Conservation (phyloP, 1,140 invertebrate genomes). For the Heterodera schachtii region DNA sequence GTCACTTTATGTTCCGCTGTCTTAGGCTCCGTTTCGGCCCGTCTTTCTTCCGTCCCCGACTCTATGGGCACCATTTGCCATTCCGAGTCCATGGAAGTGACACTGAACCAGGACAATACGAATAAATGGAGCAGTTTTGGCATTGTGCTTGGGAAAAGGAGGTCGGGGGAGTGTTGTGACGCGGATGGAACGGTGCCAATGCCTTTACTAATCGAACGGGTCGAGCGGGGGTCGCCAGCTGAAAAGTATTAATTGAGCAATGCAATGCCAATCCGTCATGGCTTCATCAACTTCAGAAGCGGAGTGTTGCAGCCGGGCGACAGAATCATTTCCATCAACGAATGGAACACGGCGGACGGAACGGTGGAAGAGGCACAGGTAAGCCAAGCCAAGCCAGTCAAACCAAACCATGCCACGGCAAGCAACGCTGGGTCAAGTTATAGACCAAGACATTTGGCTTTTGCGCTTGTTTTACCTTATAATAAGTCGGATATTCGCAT, state of each 20-base stretch:
- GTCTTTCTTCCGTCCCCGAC: not conserved
- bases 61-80: constrained; percentile 69
- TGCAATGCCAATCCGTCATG: constrained; percentile 11
- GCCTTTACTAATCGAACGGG: constrained; percentile 71
- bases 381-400: not conserved
- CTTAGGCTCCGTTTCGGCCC: constrained; percentile 52
- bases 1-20: constrained; percentile 12
- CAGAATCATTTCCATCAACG: constrained; percentile 80
- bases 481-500: no score
- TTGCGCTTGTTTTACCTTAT: no score
- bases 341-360: constrained; percentile 68
- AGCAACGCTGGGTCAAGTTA: no score
- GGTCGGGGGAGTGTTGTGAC: constrained; percentile 32
- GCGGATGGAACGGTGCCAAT: constrained; percentile 25
- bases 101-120: constrained; percentile 69
- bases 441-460: no score
- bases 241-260: constrained; percentile 71
- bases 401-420: no score
- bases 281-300: constrained; percentile 66
- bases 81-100: constrained; percentile 74
- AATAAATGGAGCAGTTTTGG: constrained; percentile 66
- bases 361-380: constrained; percentile 68
- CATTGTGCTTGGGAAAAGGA: constrained; percentile 66
- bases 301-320: constrained; percentile 81
- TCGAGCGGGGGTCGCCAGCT: constrained; percentile 75